Evolutionary conservation across 1,140 invertebrate genomes (phyloP).

Genomic region (Diploscapter pachys): DNA sequence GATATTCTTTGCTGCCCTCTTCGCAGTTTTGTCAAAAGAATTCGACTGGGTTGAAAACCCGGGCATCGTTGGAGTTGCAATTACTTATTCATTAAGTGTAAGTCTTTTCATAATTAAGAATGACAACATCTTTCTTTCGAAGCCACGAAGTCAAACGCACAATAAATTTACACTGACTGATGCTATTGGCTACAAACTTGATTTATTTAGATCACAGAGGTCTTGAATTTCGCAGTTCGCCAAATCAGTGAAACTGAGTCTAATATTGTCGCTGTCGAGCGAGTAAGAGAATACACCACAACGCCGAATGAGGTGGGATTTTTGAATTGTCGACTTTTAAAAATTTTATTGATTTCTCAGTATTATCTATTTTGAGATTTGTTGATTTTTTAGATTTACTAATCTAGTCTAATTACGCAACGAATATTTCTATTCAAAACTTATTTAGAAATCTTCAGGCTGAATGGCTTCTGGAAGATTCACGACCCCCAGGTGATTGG

Average conservation of each 20-base stretch:
- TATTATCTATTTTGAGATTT: not conserved
- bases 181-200: not conserved
- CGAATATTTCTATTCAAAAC: not conserved
- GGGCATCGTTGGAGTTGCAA: constrained; percentile 59
- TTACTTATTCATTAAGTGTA: constrained; percentile 56
- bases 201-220: constrained; percentile 74
- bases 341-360: not conserved
- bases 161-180: too few species aligned
- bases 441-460: constrained; percentile 15
- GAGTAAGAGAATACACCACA: constrained; percentile 85
- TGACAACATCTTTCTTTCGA: constrained; percentile 23
- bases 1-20: constrained; percentile 62
- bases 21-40: constrained; percentile 55
- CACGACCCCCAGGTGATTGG: constrained; percentile 50
- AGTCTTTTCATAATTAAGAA: constrained; percentile 4
- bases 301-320: constrained; percentile 26
- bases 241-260: constrained; percentile 96
- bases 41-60: constrained; percentile 65
- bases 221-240: constrained; percentile 88
- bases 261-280: constrained; percentile 93
- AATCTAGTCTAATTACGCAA: too few species aligned
- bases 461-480: constrained; percentile 19
- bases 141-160: too few species aligned
- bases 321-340: not conserved
- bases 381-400: not conserved